Conservation (phyloP, 53 echinoderm and acorn worm species). For the Paelopatides confundens region DNA sequence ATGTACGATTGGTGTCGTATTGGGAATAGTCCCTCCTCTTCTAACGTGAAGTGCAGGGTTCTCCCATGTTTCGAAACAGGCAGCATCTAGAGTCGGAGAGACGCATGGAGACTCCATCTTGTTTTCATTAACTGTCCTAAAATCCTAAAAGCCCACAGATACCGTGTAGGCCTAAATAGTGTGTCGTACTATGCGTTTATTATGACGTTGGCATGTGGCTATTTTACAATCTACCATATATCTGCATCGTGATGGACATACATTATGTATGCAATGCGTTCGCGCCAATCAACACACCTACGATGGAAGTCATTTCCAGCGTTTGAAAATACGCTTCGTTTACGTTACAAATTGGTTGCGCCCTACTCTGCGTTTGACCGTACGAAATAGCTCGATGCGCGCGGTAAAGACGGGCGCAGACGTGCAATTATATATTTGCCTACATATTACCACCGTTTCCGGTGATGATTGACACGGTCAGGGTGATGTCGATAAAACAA, state of each 20-base stretch:
- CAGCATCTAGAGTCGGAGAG: background rate
- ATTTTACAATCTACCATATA: background rate
- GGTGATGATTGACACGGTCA: too few species aligned
- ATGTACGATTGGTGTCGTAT: background rate
- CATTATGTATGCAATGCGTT: background rate
- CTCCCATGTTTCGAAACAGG: background rate
- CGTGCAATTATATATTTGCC: too few species aligned
- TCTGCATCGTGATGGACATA: background rate
- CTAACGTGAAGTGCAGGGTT: conserved; percentile 17
- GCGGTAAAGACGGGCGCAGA: too few species aligned
- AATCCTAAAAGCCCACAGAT: background rate
- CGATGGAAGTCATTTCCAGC: too few species aligned
- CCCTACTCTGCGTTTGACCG: too few species aligned
- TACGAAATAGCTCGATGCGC: too few species aligned
- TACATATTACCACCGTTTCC: too few species aligned
- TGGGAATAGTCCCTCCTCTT: background rate
- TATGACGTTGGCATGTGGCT: background rate
- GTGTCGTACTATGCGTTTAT: too few species aligned
- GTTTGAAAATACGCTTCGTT: too few species aligned
- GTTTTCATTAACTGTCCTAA: background rate
- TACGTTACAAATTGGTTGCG: too few species aligned
- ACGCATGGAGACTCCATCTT: conserved; percentile 15
- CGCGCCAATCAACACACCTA: background rate
- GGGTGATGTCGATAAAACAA: too few species aligned
- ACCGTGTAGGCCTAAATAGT: too few species aligned